These are phyloP conservation scores for Ciconia nigra DNA, from an alignment of 2,797 vertebrate genomes.

Conservation along the genomic window DNA sequence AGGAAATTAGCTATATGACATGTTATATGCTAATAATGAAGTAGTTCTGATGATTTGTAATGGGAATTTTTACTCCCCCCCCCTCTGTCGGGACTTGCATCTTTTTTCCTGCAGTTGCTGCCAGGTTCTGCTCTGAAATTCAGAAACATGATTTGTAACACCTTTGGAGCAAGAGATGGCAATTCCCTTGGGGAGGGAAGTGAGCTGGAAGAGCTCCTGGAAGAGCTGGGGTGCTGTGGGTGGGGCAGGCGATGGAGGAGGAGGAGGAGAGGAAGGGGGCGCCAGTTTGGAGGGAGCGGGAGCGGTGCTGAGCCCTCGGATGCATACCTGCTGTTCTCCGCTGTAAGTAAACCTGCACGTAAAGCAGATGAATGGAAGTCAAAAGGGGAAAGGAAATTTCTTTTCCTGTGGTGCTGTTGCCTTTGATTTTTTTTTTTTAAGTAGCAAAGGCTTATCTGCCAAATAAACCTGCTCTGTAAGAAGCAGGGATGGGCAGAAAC, in stretches of 20 bases:
- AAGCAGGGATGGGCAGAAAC: neutral
- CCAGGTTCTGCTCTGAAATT: neutral
- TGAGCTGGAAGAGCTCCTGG: slow-evolving; percentile 35
- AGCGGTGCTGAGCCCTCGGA: neutral
- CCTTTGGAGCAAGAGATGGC: neutral
- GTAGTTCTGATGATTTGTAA: neutral
- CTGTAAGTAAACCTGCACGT: slow-evolving; percentile 17
- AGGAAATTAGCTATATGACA: neutral
- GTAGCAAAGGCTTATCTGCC: slow-evolving; percentile 1
- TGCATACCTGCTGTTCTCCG: neutral
- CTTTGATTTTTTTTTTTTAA: neutral
- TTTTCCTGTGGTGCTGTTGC: neutral
- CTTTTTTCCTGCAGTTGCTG: neutral
- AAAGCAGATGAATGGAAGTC: slow-evolving; percentile 15
- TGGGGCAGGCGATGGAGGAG: neutral
- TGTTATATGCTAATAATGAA: neutral
- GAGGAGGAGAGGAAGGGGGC: neutral
- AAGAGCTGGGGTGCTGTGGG: slow-evolving; percentile 43
- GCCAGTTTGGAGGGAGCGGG: neutral
- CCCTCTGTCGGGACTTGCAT: neutral
- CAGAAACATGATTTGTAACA: neutral
- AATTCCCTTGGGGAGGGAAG: neutral
- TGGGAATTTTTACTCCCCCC: neutral
- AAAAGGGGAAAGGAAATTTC: neutral
- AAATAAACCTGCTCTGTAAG: slow-evolving; percentile 25